Evolutionary conservation across 2,888 invertebrate species (phyloP).

Genomic region (Odontocolon sp.): DNA sequence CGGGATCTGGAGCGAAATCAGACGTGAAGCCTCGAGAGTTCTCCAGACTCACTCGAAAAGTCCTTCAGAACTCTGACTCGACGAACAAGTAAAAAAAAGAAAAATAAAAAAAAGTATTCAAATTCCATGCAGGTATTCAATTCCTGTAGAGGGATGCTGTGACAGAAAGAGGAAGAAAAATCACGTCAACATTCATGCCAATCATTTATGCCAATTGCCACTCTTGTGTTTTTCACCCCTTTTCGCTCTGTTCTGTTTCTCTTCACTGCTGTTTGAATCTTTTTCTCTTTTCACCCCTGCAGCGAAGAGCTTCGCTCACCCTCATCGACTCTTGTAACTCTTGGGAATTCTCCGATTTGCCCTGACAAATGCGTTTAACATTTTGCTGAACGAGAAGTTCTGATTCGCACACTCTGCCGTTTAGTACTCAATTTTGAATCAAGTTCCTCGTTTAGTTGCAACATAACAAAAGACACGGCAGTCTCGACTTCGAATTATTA

Average conservation of each 20-base stretch:
- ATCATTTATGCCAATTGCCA: conserved; percentile 47
- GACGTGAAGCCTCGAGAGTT: conserved; percentile 46
- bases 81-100: conserved; percentile 29
- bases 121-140: conserved; percentile 30
- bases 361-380: conserved; percentile 24
- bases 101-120: conserved; percentile 48
- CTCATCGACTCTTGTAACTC: conserved; percentile 23
- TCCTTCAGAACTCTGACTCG: conserved; percentile 44
- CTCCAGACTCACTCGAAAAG: conserved; percentile 34
- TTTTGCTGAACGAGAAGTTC: conserved; percentile 45
- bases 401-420: conserved; percentile 25
- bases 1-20: conserved; percentile 39
- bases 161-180: conserved; percentile 10
- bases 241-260: not conserved
- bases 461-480: too few relatives aligned
- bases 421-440: not conserved
- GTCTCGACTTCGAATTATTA: too few relatives aligned
- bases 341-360: conserved; percentile 9
- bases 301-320: conserved; percentile 11
- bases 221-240: conserved; percentile 21
- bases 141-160: not conserved
- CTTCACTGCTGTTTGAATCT: not conserved
- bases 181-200: conserved; percentile 9
- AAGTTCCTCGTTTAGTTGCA: not conserved
- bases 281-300: not conserved